These are phyloP conservation scores for Gasterosteus aculeatus DNA, from an alignment of 2,113 vertebrate species.

Conservation along the genomic window DNA sequence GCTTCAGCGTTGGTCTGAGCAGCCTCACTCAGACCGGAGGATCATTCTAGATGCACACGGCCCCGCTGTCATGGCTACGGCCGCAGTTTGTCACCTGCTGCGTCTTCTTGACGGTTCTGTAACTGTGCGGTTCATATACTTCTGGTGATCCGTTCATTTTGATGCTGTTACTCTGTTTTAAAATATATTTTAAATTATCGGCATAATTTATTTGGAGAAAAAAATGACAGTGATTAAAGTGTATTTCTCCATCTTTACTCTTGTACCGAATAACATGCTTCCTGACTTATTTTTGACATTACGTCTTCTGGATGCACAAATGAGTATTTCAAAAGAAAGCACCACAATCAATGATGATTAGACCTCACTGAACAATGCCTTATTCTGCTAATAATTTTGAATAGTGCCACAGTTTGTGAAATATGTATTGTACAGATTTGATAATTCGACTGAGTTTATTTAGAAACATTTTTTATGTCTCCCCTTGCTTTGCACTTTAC, in stretches of 20 bases:
- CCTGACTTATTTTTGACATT: background rate
- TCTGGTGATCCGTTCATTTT: background rate
- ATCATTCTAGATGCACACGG: constrained; percentile 65
- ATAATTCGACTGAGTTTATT: background rate
- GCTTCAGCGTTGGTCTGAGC: background rate
- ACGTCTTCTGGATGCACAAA: background rate
- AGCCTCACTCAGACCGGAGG: constrained; percentile 41
- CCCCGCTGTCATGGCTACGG: constrained; percentile 52
- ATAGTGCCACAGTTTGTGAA: background rate
- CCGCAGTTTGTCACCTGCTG: constrained; percentile 29
- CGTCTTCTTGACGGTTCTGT: background rate
- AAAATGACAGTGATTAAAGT: background rate
- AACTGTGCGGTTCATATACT: background rate
- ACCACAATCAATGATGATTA: background rate
- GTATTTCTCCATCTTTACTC: background rate
- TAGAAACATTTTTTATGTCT: background rate
- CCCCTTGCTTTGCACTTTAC: background rate
- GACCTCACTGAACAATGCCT: background rate
- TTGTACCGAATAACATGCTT: background rate
- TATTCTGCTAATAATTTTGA: background rate
- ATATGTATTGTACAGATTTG: background rate
- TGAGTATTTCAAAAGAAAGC: background rate
- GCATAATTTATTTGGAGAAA: background rate
- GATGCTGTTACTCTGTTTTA: background rate
- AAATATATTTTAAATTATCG: background rate